Evolutionary conservation across 2,113 vertebrate species (phyloP), one percentile per base, ranked within the genome.

Genomic region (Psophia crepitans): DNA sequence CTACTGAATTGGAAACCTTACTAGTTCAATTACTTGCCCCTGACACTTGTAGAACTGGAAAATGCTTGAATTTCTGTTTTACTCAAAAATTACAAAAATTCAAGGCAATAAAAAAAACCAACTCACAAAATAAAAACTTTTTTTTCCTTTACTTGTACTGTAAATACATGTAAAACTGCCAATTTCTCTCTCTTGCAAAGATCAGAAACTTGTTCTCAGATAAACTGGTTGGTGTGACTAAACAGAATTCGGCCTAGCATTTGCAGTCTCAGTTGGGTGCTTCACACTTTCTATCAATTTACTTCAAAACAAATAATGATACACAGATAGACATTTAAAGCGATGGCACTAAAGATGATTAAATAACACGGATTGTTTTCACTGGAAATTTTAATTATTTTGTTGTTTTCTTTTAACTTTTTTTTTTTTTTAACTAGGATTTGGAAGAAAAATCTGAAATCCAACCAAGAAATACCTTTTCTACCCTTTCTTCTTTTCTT

Each of bases 71-170:
- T 15, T 49, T 14, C 9, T 80, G 8, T 86, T 93, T 75, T 79
- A 91, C 46, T 58, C 18, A 71, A 33, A 89, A 93, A 79, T 53
- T 0, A 28, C 4, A 46, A 33, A 57, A 75, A 39, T 24, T 79
- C 6, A 46, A 68, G 27, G 14, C 12, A 76, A 56, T 41, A 41
- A 1, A 75, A 65, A 83, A 93, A 71, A 37, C 22, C 13, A 71
- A 37, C 22, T 11, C 3, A 0, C 8, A 13, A 70, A 61, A 11
- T 13, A 48, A 41, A 74, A 26, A 0, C 27, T 21, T 32, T 19
- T 43, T 43, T 48, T 48, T 49, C 14, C 16, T 46, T 22, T 20
- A 27, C 14, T 10, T 69, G 5, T 12, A 39, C 14, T 58, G 8
- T 39, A 58, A 70, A 74, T 56, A 14, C 5, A 24, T 19, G 13